These are phyloP conservation scores for Chaenocephalus aceratus DNA, from an alignment of 2,113 vertebrate species.

Conservation along the genomic window DNA sequence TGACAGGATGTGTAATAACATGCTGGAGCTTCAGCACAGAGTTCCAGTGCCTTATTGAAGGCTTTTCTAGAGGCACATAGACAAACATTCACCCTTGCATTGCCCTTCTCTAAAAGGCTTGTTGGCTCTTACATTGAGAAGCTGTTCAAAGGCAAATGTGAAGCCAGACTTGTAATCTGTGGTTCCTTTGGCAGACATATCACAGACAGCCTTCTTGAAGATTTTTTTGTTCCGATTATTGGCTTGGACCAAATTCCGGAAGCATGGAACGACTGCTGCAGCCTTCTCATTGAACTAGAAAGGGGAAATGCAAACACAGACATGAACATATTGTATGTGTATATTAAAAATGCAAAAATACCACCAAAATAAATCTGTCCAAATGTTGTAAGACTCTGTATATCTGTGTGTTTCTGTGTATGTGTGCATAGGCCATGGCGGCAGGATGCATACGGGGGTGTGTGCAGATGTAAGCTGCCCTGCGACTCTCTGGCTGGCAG, in stretches of 20 bases:
- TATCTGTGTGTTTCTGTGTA: slow-evolving; percentile 22
- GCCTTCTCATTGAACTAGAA: slow-evolving; percentile 97
- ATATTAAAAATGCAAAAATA: slow-evolving; percentile 1
- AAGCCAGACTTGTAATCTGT: slow-evolving; percentile 99
- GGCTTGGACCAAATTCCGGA: slow-evolving; percentile 96
- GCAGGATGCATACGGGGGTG: slow-evolving; percentile 51
- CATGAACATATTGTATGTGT: background rate
- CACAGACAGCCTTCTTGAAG: slow-evolving; percentile 94
- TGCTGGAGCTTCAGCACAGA: background rate
- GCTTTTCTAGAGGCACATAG: background rate
- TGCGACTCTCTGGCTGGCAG: slow-evolving; percentile 69
- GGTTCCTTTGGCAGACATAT: slow-evolving; percentile 96
- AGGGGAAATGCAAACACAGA: slow-evolving; percentile 28
- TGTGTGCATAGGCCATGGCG: slow-evolving; percentile 14
- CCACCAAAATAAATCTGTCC: background rate
- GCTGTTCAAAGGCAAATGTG: slow-evolving; percentile 97
- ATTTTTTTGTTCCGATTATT: slow-evolving; percentile 98
- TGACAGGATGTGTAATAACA: slow-evolving; percentile 24
- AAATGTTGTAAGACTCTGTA: background rate
- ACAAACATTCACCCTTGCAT: slow-evolving; percentile 20
- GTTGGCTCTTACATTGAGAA: slow-evolving; percentile 92
- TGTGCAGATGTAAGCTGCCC: slow-evolving; percentile 72
- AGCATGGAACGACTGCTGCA: slow-evolving; percentile 93
- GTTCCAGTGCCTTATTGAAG: background rate
- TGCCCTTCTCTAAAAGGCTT: slow-evolving; percentile 8